A percentile compares a stretch with the other conserved stretches of the same genome.
Evolutionary conservation across 2,797 vertebrate species (phyloP).

Genomic region (Paedocypris micromegethes): DNA sequence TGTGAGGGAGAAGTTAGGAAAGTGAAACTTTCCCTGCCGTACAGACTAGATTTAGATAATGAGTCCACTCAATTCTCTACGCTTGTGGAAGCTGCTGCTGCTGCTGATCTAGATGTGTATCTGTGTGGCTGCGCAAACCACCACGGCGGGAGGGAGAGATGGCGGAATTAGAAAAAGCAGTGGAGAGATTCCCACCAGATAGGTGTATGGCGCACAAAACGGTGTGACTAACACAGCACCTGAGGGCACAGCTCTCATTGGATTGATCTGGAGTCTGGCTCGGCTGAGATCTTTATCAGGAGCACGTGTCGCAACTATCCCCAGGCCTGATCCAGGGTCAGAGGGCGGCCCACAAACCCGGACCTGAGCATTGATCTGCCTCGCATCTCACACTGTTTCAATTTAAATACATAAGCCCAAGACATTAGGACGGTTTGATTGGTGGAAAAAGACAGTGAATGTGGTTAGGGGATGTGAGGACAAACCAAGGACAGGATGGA

Average conservation of each 20-base stretch:
- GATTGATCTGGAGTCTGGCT: conserved; percentile 58
- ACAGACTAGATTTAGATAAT: conserved; percentile 31
- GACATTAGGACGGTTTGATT: conserved; percentile 52
- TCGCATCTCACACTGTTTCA: conserved; percentile 69
- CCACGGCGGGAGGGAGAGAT: conserved; percentile 6
- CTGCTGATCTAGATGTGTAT: conserved; percentile 23
- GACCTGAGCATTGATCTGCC: conserved; percentile 56
- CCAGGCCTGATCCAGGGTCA: conserved; percentile 63
- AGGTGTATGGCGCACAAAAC: conserved; percentile 19
- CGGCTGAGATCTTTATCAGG: conserved; percentile 76
- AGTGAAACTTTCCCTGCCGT: conserved; percentile 20
- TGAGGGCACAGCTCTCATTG: conserved; percentile 54
- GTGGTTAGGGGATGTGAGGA: conserved; percentile 58
- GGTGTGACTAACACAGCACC: conserved; percentile 76
- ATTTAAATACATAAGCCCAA: conserved; percentile 67
- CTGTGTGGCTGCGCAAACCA: conserved; percentile 10
- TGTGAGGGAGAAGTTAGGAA: not conserved
- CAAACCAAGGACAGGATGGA: conserved; percentile 52
- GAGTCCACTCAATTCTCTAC: conserved; percentile 18
- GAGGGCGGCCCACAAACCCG: conserved; percentile 38
- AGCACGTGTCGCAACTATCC: conserved; percentile 74
- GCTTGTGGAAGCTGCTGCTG: conserved; percentile 20
- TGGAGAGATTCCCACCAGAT: conserved; percentile 33
- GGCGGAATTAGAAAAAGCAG: not conserved
- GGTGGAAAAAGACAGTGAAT: conserved; percentile 48